Conservation (phyloP, 2,113 vertebrate species). For the Tympanuchus pallidicinctus region DNA sequence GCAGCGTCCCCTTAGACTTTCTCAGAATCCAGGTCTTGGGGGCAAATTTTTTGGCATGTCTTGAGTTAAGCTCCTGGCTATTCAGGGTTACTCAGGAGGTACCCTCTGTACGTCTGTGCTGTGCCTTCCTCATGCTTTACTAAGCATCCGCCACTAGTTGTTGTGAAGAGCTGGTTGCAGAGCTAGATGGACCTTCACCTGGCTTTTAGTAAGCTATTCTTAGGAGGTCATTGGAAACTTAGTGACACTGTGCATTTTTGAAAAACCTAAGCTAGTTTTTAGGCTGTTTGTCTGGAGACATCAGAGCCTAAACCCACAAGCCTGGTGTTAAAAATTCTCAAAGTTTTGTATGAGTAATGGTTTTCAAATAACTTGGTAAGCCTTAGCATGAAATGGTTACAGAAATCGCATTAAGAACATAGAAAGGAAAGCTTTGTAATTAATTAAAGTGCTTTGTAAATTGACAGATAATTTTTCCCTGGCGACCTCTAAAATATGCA, state of each 20-base stretch:
- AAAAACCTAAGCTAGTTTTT: neutral
- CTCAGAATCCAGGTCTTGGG: neutral
- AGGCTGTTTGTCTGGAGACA: neutral
- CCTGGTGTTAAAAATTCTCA: neutral
- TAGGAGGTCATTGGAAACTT: neutral
- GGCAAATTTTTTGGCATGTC: neutral
- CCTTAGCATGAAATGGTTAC: neutral
- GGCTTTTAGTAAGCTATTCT: neutral
- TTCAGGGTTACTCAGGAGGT: neutral
- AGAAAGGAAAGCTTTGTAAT: conserved; percentile 31
- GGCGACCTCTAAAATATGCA: neutral
- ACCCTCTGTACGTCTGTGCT: neutral
- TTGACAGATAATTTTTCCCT: neutral
- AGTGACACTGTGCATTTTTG: neutral
- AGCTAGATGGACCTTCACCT: neutral
- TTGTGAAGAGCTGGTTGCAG: neutral
- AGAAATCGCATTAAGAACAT: neutral
- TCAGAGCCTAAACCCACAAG: neutral
- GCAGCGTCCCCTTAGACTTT: neutral
- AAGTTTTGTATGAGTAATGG: neutral
- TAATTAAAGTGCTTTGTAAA: neutral
- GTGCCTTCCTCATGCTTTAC: neutral
- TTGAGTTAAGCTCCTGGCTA: neutral
- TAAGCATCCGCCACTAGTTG: neutral
- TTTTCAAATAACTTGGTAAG: conserved; percentile 7